Conservation (phyloP, 2,797 vertebrate genomes). For the Semaprochilodus insignis region DNA sequence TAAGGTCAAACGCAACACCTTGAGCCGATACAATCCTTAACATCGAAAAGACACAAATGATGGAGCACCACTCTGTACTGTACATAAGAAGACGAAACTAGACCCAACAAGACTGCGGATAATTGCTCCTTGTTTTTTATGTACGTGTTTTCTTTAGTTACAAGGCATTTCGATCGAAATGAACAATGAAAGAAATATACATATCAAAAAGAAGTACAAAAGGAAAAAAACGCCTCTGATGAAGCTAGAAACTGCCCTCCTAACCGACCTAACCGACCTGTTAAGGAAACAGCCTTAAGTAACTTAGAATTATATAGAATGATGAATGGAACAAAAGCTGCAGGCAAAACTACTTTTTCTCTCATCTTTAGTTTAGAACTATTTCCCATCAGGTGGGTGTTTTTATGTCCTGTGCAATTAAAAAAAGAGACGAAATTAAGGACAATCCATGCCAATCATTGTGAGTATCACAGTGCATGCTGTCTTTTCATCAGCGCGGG, state of each 20-base stretch:
- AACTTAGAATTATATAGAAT: too few relatives aligned
- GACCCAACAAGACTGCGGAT: slow-evolving; percentile 51
- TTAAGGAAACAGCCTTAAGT: background rate
- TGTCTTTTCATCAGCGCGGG: slow-evolving; percentile 38
- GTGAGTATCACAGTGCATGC: slow-evolving; percentile 18
- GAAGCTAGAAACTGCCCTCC: slow-evolving; percentile 52
- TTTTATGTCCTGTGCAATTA: background rate
- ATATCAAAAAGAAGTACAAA: slow-evolving; percentile 24
- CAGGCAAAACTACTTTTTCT: background rate
- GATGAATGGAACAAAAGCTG: background rate
- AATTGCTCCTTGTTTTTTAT: slow-evolving; percentile 46
- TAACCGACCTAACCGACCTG: background rate
- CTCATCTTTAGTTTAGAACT: background rate
- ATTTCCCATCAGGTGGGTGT: background rate
- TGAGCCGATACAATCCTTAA: slow-evolving; percentile 58
- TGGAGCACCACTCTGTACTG: slow-evolving; percentile 61
- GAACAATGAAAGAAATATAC: slow-evolving; percentile 20
- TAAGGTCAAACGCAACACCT: slow-evolving; percentile 46
- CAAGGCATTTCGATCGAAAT: slow-evolving; percentile 52
- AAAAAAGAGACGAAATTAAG: slow-evolving; percentile 31
- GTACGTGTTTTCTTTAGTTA: slow-evolving; percentile 49
- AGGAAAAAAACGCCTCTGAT: slow-evolving; percentile 42
- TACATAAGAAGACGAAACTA: slow-evolving; percentile 61
- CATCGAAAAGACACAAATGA: slow-evolving; percentile 59
- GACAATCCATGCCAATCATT: slow-evolving; percentile 17